Conservation (phyloP, 2,888 invertebrate species). For the Mellilla xanthometata region DNA sequence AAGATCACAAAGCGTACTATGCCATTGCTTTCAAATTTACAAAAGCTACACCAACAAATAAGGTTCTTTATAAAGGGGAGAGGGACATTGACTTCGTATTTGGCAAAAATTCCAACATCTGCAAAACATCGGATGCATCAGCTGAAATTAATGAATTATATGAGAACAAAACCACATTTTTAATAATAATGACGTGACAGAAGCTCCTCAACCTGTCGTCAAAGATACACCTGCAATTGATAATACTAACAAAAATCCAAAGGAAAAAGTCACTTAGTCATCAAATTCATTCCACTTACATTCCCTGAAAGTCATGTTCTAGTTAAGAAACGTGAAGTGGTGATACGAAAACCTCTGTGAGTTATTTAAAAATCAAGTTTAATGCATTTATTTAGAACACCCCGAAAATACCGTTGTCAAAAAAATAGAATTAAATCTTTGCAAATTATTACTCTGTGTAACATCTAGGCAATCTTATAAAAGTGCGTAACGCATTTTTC, state of each 20-base stretch:
- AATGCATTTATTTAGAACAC: conserved; percentile 70
- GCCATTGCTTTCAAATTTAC: conserved; percentile 6
- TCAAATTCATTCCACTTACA: conserved; percentile 80
- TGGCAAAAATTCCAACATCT: conserved; percentile 71
- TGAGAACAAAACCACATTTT: conserved; percentile 52
- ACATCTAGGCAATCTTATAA: not conserved
- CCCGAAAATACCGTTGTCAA: conserved; percentile 45
- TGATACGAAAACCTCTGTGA: conserved; percentile 71
- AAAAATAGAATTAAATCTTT: conserved; percentile 2
- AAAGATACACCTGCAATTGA: conserved; percentile 71
- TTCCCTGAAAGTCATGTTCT: conserved; percentile 71
- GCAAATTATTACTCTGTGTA: conserved; percentile 2
- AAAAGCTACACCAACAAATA: conserved; percentile 3
- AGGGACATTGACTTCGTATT: conserved; percentile 22
- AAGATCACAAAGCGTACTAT: conserved; percentile 4
- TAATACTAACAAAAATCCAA: conserved; percentile 54
- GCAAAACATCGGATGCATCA: conserved; percentile 75
- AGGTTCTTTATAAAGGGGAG: not conserved
- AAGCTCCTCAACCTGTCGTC: conserved; percentile 77
- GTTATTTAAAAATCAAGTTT: conserved; percentile 71
- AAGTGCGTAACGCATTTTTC: not conserved
- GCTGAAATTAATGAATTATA: conserved; percentile 71
- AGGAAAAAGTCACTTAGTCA: conserved; percentile 42
- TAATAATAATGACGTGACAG: conserved; percentile 69
- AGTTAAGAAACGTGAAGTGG: conserved; percentile 71